Evolutionary conservation across 2,888 invertebrate species (phyloP), one percentile per base, ranked within the genome.

Genomic region (Ophion ventricosus): DNA sequence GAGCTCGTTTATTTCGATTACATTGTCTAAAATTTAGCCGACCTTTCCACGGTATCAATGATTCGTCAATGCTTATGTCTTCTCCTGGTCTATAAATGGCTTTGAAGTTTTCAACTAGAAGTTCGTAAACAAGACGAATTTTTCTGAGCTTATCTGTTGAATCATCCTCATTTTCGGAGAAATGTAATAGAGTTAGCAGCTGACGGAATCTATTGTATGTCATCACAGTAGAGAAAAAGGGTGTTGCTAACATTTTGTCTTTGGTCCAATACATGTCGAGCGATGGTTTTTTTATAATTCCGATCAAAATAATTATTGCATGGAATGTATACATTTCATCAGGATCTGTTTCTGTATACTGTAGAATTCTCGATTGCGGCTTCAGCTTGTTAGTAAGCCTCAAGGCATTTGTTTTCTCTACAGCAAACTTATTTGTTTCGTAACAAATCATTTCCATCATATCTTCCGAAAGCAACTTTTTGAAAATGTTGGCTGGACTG

Each of bases 251-350:
- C 67, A 67, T 49, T 54, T 67, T 43, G 29, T 66, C 67, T 67
- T 49, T 77, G 4, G 66, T 69, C 69, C 66, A 69, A 35, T 77
- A 77, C 67, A 77, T 77, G 26, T 77, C 56, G 7, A 77, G 17
- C 61, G 67, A 77, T 43, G 77, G 77, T 77, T 77, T 67, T 49
- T 54, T 69, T 8, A 77, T 54, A 14, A 69, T 69, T 29, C 56
- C 77, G 54, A 56, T 77, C 77, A 77, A 67, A 54, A 77, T 69
- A 59, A 66, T 17, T 14, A 69, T 35, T 77, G 77, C 77, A 69
- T 66, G 35, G 35, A 77, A 67, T 17, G 56, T 26, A 77, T 67
- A 69, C 25, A 77, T 49, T 77, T 77, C 67, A 29, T 69, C 29
- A 20, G 35, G 35, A n/a, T 63, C 35, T 63, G 8, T n/a, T 29